These are phyloP conservation scores for Otocyon megalotis DNA, from an alignment of 2,113 vertebrate genomes.

Conservation along the genomic window DNA sequence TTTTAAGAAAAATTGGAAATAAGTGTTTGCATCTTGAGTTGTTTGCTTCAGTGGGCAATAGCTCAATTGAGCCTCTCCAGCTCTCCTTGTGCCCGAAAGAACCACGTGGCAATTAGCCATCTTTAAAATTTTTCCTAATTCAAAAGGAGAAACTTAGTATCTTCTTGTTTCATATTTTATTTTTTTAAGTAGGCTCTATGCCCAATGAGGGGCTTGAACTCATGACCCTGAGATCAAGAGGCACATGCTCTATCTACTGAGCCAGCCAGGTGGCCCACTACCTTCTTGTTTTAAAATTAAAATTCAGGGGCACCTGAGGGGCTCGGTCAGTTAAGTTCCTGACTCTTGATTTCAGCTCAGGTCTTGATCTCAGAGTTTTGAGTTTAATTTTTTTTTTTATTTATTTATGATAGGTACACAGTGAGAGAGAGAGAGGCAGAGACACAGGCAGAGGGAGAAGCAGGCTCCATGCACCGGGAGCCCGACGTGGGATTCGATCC, in stretches of 20 bases:
- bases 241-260: neutral
- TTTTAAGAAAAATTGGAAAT: neutral
- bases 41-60: neutral
- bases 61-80: too few relatives aligned
- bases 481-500: too few relatives aligned
- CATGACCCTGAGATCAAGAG: neutral
- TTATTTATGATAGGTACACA: too few relatives aligned
- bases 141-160: neutral
- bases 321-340: neutral
- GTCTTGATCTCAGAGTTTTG: neutral
- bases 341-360: neutral
- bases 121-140: constrained; percentile 10
- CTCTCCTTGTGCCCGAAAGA: neutral
- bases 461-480: too few relatives aligned
- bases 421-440: too few relatives aligned
- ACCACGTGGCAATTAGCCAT: neutral
- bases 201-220: neutral
- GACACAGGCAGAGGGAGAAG: too few relatives aligned
- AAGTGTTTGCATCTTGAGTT: neutral
- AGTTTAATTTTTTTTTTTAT: too few relatives aligned
- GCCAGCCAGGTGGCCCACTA: neutral
- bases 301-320: neutral
- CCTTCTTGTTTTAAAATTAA: neutral
- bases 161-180: neutral
- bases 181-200: neutral